Evolutionary conservation across 2,113 vertebrate species (phyloP), one percentile per base, ranked within the genome.

Genomic region (Chlorodrepanis virens): DNA sequence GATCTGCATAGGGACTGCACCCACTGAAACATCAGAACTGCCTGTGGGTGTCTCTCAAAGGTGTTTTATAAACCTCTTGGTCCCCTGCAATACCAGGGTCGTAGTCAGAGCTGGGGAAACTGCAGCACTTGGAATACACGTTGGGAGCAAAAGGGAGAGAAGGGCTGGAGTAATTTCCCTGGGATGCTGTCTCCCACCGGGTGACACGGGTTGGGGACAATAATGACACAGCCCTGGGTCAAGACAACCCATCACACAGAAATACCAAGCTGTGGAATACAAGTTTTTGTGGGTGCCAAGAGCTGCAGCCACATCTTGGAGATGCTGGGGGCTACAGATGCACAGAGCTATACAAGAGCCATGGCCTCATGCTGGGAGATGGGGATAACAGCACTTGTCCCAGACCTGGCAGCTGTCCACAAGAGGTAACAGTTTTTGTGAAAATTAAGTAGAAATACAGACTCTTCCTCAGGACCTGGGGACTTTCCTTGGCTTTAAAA

Each of bases 1-100:
- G 45, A 40, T 56, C 33, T 44, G 31, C 13, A 12, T 6, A 10
- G 37, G 52, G 35, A 35, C 25, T 67, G 20, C 27, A 15, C 33
- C 20, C 2, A 1, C 37, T 57, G 59, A 49, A 70, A 65, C 14
- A 11, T 28, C 2, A 1, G n/a, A 84, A 57, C 29, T 77, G 49
- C n/a, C 40, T 25, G 23, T 33, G n/a, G 22, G 15, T 44, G 8
- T 40, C 40, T 53, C 60, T 45, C 0, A 0, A 61, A 42, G 18
- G 17, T 17, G 44, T 27, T 93, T 92, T 14, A 44, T 33, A 68
- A 77, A 70, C 28, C 8, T 50, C 49, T 53, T 8, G 3, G 20
- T 83, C 39, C 47, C 11, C 28, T 81, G 25, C 3, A 10, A 17
- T 65, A 40, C 13, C 49, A 27, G 16, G 35, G 52, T 71, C 39